These are phyloP conservation scores for Sorex araneus DNA, from an alignment of 2,113 vertebrate genomes.

Conservation along the genomic window DNA sequence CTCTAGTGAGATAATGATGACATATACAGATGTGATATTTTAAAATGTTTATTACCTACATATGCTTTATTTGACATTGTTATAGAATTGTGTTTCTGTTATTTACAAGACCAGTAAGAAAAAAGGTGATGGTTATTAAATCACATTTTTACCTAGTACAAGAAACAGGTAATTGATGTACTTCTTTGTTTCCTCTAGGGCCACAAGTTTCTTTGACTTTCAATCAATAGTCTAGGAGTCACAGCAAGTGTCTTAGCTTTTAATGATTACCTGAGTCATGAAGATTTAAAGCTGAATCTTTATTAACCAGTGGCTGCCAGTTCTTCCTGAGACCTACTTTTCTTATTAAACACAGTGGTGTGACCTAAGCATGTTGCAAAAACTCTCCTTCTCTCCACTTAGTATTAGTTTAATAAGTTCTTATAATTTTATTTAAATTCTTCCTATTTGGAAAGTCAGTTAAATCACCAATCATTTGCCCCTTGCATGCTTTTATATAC, in stretches of 20 bases:
- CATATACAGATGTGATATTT: conserved; percentile 3
- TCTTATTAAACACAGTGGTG: conserved; percentile 10
- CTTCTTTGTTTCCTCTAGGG: not conserved
- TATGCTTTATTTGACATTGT: conserved; percentile 38
- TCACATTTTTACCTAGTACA: not conserved
- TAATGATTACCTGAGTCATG: not conserved
- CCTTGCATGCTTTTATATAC: conserved; percentile 62
- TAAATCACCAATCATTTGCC: conserved; percentile 57
- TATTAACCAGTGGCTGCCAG: not conserved
- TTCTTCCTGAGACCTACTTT: conserved; percentile 16
- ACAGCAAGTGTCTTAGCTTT: not conserved
- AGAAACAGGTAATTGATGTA: not conserved
- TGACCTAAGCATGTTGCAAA: conserved; percentile 42
- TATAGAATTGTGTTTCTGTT: conserved; percentile 50
- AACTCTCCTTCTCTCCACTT: not conserved
- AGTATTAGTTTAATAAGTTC: conserved; percentile 22
- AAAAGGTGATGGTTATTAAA: not conserved
- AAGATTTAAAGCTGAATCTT: conserved; percentile 9
- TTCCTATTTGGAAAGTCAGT: conserved; percentile 31
- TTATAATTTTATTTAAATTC: conserved; percentile 46
- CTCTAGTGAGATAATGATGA: not conserved
- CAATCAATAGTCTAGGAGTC: not conserved
- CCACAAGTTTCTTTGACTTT: not conserved
- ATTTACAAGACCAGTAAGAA: conserved; percentile 39
- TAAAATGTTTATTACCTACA: conserved; percentile 27